A percentile compares a stretch with the other conserved stretches of the same genome.
phyloP scores from a whole-genome alignment of 2,113 vertebrate genomes.

The Vulpes ferrilata region DNA sequence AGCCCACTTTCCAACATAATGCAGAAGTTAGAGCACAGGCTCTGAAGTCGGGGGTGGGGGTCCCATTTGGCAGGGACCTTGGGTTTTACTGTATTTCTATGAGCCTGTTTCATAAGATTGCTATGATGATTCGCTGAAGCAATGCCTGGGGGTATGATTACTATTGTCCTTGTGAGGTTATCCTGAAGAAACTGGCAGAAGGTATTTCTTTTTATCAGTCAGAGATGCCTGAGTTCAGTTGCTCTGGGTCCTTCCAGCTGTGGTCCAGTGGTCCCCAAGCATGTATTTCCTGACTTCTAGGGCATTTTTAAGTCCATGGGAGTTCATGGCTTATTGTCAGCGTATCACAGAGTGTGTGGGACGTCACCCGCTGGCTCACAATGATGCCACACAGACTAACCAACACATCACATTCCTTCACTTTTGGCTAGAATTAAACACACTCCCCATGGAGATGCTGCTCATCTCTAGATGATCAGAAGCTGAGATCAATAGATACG shows the following conservation, averaged over 20 bases:
- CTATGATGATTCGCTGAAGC: not conserved
- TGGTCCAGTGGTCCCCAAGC: not conserved
- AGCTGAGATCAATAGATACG: not conserved
- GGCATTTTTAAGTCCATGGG: rapidly evolving
- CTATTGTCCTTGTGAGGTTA: not conserved
- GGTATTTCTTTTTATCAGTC: not conserved
- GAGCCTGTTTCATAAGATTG: not conserved
- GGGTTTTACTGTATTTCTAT: not conserved
- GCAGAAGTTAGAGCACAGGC: not conserved
- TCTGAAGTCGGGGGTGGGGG: rapidly evolving
- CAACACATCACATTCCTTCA: not conserved
- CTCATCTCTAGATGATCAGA: not conserved
- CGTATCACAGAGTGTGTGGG: not conserved
- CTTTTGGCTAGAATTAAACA: not conserved
- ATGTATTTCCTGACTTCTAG: not conserved
- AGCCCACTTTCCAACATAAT: not conserved
- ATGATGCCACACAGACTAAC: not conserved
- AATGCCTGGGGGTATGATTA: not conserved
- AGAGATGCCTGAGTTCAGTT: not conserved
- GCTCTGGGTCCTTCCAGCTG: not conserved
- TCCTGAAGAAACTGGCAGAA: not conserved
- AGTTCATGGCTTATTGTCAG: not conserved
- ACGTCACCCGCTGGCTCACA: not conserved
- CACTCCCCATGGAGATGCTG: not conserved
- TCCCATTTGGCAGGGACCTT: not conserved